Evolutionary conservation across 2,113 vertebrate species (phyloP).

Genomic region (Mola mola): DNA sequence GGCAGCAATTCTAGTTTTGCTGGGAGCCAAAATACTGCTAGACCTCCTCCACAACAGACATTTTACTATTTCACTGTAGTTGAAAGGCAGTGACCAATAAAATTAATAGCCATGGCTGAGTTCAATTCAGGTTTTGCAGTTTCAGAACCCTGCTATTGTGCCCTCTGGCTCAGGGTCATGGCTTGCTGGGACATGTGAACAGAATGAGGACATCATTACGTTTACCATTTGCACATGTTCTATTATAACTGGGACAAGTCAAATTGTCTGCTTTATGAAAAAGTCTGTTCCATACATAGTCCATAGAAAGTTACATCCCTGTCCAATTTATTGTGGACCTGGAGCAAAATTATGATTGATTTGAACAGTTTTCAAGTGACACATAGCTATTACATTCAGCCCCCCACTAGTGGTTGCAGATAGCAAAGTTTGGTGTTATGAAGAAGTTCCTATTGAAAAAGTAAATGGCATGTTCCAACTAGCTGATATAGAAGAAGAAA

Average conservation of each 20-base stretch:
- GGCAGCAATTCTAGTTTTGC: no score
- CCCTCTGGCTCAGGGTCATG: constrained; percentile 33
- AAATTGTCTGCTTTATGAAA: constrained; percentile 2
- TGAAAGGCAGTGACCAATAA: constrained; percentile 42
- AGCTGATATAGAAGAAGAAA: not conserved
- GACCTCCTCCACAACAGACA: constrained; percentile 9
- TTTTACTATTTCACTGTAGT: constrained; percentile 8
- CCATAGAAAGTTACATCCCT: not conserved
- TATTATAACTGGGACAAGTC: constrained; percentile 21
- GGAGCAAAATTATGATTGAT: no score
- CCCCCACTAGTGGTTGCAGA: not conserved
- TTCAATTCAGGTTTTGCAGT: constrained; percentile 41
- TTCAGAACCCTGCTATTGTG: constrained; percentile 22
- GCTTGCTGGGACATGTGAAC: constrained; percentile 11
- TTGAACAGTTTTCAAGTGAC: no score
- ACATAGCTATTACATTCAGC: not conserved
- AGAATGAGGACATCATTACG: constrained; percentile 39
- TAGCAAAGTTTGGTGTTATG: no score
- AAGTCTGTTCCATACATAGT: not conserved
- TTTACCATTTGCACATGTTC: constrained; percentile 28
- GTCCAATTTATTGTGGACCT: not conserved
- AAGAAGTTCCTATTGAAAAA: no score
- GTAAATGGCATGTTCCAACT: no score
- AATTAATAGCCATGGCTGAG: constrained; percentile 24
- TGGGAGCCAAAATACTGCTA: not conserved